Percentiles rank a stretch among this genome's conserved stretches.
Conservation (phyloP, 2,888 invertebrate genomes). For the Cataglyphis albicans region DNA sequence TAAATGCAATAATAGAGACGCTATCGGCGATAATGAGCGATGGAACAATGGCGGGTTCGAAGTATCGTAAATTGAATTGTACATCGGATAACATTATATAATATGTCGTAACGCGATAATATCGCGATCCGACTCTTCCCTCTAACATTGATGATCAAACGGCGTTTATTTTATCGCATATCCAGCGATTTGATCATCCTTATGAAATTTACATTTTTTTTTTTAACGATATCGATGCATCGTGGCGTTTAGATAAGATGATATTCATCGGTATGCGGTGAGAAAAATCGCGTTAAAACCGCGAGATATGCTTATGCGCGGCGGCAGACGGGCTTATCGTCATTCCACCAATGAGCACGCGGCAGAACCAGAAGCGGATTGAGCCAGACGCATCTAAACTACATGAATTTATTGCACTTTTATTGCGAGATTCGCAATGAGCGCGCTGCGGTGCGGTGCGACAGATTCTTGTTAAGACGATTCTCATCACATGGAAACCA, state of each 20-base stretch:
- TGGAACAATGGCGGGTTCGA: slow-evolving; percentile 44
- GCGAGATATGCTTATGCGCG: slow-evolving; percentile 39
- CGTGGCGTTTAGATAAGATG: slow-evolving; percentile 32
- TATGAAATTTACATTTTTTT: slow-evolving; percentile 31
- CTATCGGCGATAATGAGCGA: slow-evolving; percentile 27
- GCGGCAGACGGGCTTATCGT: slow-evolving; percentile 45
- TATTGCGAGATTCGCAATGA: slow-evolving; percentile 49
- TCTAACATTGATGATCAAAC: not conserved
- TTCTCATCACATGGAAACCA: slow-evolving; percentile 9
- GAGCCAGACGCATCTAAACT: slow-evolving; percentile 54
- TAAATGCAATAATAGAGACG: not conserved
- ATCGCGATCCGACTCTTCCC: not conserved
- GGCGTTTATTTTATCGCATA: slow-evolving; percentile 6
- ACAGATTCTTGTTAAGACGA: slow-evolving; percentile 8
- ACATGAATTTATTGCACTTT: slow-evolving; percentile 56
- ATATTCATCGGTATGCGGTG: slow-evolving; percentile 9
- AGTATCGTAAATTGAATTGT: slow-evolving; percentile 28
- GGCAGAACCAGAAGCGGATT: slow-evolving; percentile 51
- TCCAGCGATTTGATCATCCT: slow-evolving; percentile 24
- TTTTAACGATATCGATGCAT: not conserved
- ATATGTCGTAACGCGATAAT: not conserved
- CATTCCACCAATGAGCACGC: slow-evolving; percentile 29
- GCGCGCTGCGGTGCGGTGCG: not conserved
- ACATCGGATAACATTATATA: slow-evolving; percentile 13
- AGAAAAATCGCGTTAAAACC: slow-evolving; percentile 39